These are phyloP conservation scores for Diarsia brunnea DNA, from an alignment of 2,888 invertebrate genomes.

Conservation along the genomic window DNA sequence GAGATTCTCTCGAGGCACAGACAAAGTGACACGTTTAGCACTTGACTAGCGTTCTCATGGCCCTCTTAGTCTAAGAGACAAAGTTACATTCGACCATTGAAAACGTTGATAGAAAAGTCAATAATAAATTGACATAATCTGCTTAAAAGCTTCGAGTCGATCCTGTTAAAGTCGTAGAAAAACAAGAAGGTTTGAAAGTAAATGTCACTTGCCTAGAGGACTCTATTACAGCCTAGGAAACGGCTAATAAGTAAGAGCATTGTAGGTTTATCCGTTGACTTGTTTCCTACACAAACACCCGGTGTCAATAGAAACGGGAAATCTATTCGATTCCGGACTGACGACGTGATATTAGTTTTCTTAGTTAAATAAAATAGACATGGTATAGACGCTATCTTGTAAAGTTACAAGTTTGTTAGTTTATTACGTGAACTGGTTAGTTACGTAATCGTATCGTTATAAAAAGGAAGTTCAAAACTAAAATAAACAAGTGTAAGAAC, in stretches of 20 bases:
- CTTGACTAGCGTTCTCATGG: not conserved
- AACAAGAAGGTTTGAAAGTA: not conserved
- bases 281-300: slow-evolving; percentile 26
- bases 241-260: not conserved
- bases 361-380: slow-evolving; percentile 17
- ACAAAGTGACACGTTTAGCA: not conserved
- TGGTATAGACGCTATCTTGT: not conserved
- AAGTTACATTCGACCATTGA: not conserved
- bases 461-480: not conserved
- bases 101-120: not conserved
- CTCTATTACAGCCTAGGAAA: not conserved
- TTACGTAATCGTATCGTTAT: not conserved
- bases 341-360: slow-evolving; percentile 22
- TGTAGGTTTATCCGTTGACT: slow-evolving; percentile 1
- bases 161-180: not conserved
- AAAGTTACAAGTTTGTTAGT: not conserved
- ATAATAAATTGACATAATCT: no score
- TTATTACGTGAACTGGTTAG: not conserved
- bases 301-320: slow-evolving; percentile 22
- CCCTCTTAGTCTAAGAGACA: not conserved
- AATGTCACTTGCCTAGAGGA: no score
- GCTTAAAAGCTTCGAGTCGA: not conserved
- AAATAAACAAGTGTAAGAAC: not conserved
- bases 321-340: slow-evolving; percentile 3
- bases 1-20: not conserved